Base-by-base conservation (phyloP, 1,140 invertebrate species). In the Drosophila ananassae region DNA sequence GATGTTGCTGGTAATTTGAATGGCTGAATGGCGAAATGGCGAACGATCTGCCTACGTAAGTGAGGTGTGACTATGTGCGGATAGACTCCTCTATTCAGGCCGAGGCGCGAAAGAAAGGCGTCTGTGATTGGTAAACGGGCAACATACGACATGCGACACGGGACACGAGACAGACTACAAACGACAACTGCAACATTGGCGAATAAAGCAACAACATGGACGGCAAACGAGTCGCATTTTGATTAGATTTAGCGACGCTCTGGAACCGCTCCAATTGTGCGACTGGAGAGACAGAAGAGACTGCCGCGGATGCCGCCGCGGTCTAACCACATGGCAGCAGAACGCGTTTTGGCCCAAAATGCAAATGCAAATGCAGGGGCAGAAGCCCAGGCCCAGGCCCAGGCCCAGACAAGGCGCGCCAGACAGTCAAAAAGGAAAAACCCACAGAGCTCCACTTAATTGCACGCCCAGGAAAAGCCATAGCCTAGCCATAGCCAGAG, bases 211-310 rank as follows among this genome's bases (percentile, higher is more conserved):
- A 79, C 75, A 39, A 32, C 50, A 22, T 51, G 57, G 39, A 30
- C 52, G 25, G 51, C 32, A 17, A 52, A 22, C 32, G 63, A 81
- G 77, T 75, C 77, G 82, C 82, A 87, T 87, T 85, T 85, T 85
- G 82, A 85, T 85, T 85, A 87, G 82, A 85, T 85, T 85, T 78
- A 87, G 67, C 44, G 87, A 64, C 77, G 58, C 77, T 80, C 84
- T 85, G 68, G 58, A 67, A 52, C 30, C 77, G 81, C 82, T 85
- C 82, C 82, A 85, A 87, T 87, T 85, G 78, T 78, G 50, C 41
- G 57, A 41, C 44, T 46, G 48, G 34, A 41, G 21, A 37, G 41
- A 44, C 41, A 44, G 21, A 47, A 47, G 44, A 46, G 41, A 10
- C 39, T 6, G 55, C 32, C 22, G 56, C 44, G 60, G 50, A 83